Percentiles rank a stretch among this genome's conserved stretches.
phyloP scores from a whole-genome alignment of 2,797 vertebrate genomes.

The Pseudotriccus pelzelni region DNA sequence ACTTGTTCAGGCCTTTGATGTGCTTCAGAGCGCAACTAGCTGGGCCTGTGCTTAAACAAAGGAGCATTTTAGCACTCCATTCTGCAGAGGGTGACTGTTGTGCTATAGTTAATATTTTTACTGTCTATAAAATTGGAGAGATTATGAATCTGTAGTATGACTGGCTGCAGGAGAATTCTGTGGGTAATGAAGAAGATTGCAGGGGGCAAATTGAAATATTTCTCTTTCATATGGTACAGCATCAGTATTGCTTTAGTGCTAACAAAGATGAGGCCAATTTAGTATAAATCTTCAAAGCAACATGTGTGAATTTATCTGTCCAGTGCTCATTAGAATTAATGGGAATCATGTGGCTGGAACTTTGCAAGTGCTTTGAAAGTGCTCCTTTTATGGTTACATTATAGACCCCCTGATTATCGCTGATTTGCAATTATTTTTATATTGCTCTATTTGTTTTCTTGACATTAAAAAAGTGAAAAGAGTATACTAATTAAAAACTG shows the following conservation, averaged over 20 bases:
- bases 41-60: conserved; percentile 12
- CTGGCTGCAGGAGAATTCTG: conserved; percentile 38
- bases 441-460: conserved; percentile 57
- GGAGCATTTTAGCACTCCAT: neutral
- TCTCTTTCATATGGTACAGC: neutral
- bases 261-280: conserved; percentile 57
- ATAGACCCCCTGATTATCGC: neutral
- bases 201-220: conserved; percentile 58
- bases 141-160: conserved; percentile 1
- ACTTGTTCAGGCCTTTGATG: conserved; percentile 45
- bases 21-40: conserved; percentile 8
- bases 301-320: conserved; percentile 55
- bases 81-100: conserved; percentile 5
- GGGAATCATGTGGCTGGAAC: conserved; percentile 49
- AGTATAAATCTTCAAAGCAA: conserved; percentile 58
- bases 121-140: conserved; percentile 22
- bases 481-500: conserved; percentile 41
- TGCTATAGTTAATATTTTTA: conserved; percentile 26
- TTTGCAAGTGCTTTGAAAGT: conserved; percentile 32
- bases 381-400: conserved; percentile 9
- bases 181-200: conserved; percentile 55
- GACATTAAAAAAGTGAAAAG: conserved; percentile 16
- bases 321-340: conserved; percentile 56
- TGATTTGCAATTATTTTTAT: conserved; percentile 34
- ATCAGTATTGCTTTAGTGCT: conserved; percentile 35